Conservation (phyloP, 2,888 invertebrate species). For the Ganaspis brasiliensis region DNA sequence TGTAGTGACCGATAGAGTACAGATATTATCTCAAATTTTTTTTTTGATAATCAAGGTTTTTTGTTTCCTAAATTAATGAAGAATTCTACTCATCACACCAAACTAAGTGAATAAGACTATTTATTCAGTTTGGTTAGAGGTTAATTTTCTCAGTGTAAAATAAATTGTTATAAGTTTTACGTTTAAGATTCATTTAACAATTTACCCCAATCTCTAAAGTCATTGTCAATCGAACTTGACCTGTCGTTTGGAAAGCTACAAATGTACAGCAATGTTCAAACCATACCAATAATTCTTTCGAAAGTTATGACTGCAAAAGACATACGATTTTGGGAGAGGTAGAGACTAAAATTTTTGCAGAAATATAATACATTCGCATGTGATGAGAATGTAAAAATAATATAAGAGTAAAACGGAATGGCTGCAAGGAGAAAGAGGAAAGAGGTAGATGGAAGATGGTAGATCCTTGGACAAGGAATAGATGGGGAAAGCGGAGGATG, state of each 20-base stretch:
- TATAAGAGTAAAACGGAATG: conserved; percentile 42
- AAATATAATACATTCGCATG: conserved; percentile 18
- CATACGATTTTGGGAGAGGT: not conserved
- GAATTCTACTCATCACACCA: too few species aligned
- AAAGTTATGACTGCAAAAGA: not conserved
- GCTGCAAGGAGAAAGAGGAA: conserved; percentile 19
- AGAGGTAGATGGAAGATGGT: conserved; percentile 50
- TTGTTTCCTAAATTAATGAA: too few species aligned
- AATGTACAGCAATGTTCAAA: not conserved
- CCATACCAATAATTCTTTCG: not conserved
- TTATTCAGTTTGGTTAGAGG: too few species aligned
- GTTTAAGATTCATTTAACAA: too few species aligned
- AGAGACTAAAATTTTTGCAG: not conserved
- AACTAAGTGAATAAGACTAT: too few species aligned
- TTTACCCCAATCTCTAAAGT: too few species aligned
- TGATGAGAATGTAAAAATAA: conserved; percentile 20
- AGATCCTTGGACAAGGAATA: conserved; percentile 35
- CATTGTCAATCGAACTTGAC: too few species aligned
- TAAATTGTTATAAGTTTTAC: too few species aligned
- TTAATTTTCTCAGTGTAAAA: too few species aligned
- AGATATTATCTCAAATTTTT: too few species aligned
- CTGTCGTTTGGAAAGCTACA: not conserved
- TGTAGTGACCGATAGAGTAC: too few species aligned
- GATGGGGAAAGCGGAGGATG: conserved; percentile 48
- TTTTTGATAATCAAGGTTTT: too few species aligned